Evolutionary conservation across 2,797 vertebrate species (phyloP).

Genomic region (Sebastes oblongus): DNA sequence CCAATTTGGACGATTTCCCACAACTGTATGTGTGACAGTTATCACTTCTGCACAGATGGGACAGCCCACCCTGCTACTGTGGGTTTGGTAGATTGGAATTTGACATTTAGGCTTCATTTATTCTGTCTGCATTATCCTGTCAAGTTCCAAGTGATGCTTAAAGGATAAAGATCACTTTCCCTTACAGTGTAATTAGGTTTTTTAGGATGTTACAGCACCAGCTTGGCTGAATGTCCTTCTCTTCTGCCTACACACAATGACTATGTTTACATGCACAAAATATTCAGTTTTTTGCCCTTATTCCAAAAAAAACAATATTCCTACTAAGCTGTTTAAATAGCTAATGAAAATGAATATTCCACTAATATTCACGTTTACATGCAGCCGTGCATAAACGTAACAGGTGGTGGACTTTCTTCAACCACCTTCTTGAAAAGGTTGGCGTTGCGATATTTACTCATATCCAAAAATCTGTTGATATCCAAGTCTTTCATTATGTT

Average conservation of each 20-base stretch:
- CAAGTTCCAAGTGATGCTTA: neutral
- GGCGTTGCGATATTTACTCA: no score
- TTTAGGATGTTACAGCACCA: neutral
- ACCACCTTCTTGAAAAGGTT: no score
- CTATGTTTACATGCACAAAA: no score
- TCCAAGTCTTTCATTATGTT: no score
- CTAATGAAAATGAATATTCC: no score
- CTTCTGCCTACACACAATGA: neutral
- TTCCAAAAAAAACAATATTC: no score
- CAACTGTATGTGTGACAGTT: conserved; percentile 49
- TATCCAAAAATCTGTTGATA: no score
- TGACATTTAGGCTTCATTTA: neutral
- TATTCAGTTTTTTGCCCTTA: no score
- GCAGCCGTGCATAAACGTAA: no score
- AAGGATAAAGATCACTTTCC: neutral
- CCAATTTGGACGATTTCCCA: conserved; percentile 49
- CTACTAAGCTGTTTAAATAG: no score
- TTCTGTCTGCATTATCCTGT: neutral
- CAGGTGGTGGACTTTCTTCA: no score
- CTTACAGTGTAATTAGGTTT: neutral
- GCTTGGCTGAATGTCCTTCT: neutral
- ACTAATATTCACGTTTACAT: no score
- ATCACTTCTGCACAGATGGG: conserved; percentile 66
- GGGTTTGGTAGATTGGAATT: conserved; percentile 16
- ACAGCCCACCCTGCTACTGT: conserved; percentile 41